Evolutionary conservation across 2,797 vertebrate species (phyloP).

Genomic region (Okamejei kenojei): DNA sequence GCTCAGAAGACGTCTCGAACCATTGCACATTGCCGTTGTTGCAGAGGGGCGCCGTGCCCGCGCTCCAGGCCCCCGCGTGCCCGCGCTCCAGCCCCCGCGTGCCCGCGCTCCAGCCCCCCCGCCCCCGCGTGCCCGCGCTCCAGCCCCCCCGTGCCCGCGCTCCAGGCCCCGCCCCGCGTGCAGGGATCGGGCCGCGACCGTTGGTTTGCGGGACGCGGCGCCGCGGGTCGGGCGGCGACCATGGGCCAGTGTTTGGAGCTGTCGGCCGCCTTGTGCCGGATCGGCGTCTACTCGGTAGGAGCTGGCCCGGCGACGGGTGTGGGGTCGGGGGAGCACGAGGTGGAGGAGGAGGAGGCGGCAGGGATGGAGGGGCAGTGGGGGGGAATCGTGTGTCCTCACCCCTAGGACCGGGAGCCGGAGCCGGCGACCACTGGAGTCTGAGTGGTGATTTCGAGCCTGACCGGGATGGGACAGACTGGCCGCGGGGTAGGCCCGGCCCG

Average conservation of each 20-base stretch:
- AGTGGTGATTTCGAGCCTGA: background rate
- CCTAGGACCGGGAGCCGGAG: too few species aligned
- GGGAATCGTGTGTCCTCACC: too few species aligned
- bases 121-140: background rate
- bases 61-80: too few species aligned
- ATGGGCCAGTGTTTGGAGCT: slow-evolving; percentile 26
- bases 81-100: background rate
- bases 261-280: slow-evolving; percentile 1
- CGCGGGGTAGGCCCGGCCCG: background rate
- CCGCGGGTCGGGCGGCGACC: background rate
- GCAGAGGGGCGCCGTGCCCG: too few species aligned
- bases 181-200: background rate
- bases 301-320: background rate
- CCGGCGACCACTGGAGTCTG: too few species aligned
- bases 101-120: background rate
- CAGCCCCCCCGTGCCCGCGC: background rate
- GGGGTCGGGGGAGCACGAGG: background rate
- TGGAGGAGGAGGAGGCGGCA: background rate
- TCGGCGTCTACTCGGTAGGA: slow-evolving; percentile 31
- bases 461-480: background rate
- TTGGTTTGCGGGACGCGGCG: background rate
- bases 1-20: too few species aligned
- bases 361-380: too few species aligned
- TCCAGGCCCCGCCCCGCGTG: background rate
- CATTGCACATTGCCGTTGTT: too few species aligned